Conservation (phyloP, 2,113 vertebrate species). For the Cynoglossus semilaevis region DNA sequence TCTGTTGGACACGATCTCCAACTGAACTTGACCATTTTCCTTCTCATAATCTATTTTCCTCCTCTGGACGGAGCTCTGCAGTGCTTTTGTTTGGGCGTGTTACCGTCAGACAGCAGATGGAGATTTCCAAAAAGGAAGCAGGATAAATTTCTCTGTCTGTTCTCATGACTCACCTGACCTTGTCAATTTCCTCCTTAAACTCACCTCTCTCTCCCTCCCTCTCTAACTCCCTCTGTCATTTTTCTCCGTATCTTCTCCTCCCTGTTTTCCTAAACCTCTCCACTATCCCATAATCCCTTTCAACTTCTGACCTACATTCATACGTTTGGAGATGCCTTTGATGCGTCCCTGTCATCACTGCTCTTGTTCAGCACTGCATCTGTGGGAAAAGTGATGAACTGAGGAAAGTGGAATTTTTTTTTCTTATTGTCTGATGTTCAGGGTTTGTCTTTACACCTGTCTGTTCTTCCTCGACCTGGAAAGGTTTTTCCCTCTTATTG, state of each 20-base stretch:
- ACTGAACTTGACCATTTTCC: too few species aligned
- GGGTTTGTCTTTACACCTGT: not conserved
- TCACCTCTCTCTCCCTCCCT: not conserved
- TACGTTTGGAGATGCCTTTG: constrained; percentile 15
- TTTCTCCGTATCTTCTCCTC: not conserved
- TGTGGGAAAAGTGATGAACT: not conserved
- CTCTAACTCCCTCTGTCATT: not conserved
- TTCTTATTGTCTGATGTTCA: not conserved
- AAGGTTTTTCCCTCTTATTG: too few species aligned
- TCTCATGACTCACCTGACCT: constrained; percentile 58
- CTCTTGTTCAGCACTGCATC: not conserved
- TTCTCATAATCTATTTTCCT: too few species aligned
- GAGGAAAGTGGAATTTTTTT: not conserved
- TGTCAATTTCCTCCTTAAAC: constrained; percentile 22
- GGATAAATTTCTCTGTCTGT: constrained; percentile 46
- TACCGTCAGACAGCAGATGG: constrained; percentile 27
- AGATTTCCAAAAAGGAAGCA: constrained; percentile 49
- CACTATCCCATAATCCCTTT: constrained; percentile 21
- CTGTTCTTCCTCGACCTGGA: not conserved
- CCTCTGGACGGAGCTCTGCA: constrained; percentile 13
- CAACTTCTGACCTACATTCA: constrained; percentile 24
- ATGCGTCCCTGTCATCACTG: constrained; percentile 1
- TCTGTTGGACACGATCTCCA: too few species aligned
- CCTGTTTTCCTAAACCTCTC: not conserved
- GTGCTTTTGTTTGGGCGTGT: constrained; percentile 36